phyloP scores from a whole-genome alignment of 2,113 vertebrate species.

The Chaenogobius annularis region DNA sequence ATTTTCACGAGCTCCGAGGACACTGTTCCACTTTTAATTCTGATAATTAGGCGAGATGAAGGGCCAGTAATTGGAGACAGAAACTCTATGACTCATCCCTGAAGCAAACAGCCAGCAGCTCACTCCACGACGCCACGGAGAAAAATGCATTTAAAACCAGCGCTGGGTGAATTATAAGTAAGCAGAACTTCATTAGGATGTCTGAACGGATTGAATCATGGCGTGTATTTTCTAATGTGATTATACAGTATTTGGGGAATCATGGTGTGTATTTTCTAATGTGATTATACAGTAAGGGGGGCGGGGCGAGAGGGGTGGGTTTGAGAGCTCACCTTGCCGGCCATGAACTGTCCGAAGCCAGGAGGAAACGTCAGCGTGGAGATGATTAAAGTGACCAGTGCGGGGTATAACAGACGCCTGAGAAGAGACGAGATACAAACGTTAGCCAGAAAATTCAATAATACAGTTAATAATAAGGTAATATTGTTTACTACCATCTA shows the following conservation, averaged over 20 bases:
- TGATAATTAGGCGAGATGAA: conserved; percentile 51
- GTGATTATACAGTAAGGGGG: too few species aligned
- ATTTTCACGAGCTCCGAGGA: conserved; percentile 7
- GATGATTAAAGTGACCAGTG: conserved; percentile 89
- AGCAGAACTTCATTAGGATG: neutral
- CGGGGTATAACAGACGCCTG: conserved; percentile 92
- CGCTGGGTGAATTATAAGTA: neutral
- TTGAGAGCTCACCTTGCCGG: conserved; percentile 84
- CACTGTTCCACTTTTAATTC: conserved; percentile 36
- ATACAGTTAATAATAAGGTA: neutral
- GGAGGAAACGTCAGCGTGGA: conserved; percentile 93
- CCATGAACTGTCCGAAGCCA: conserved; percentile 98
- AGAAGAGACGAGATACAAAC: neutral
- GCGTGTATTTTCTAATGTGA: neutral
- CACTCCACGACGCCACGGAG: neutral
- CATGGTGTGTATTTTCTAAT: neutral
- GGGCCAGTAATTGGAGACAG: conserved; percentile 35
- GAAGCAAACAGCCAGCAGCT: conserved; percentile 21
- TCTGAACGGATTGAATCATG: neutral
- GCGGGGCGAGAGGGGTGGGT: too few species aligned
- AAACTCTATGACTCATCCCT: conserved; percentile 11
- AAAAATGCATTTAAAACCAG: conserved; percentile 6
- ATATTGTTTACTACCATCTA: neutral
- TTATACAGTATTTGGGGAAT: conserved; percentile 1
- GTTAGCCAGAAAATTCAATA: too few species aligned